Percentiles rank a stretch among this genome's conserved stretches.
Evolutionary conservation across 2,888 invertebrate genomes (phyloP).

Genomic region (Chaetoderma sp.): DNA sequence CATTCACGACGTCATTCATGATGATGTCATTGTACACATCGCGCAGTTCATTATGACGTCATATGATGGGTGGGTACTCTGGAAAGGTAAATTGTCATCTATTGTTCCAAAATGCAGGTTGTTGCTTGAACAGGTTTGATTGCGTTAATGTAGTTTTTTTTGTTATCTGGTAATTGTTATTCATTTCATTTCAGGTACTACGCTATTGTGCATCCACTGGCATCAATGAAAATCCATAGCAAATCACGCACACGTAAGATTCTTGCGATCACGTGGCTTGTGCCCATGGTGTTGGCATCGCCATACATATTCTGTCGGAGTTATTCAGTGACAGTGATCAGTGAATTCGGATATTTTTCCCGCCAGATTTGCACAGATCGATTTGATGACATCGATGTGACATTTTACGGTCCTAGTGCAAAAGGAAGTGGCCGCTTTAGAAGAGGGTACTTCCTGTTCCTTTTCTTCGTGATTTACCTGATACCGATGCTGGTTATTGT

Average conservation of each 20-base stretch:
- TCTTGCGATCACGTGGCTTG: conserved; percentile 67
- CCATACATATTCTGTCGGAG: conserved; percentile 52
- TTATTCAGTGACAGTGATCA: conserved; percentile 56
- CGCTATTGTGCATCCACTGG: conserved; percentile 70
- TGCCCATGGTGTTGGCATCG: conserved; percentile 38
- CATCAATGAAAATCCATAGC: conserved; percentile 65
- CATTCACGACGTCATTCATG: too few species aligned
- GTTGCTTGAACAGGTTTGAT: too few species aligned
- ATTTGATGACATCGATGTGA: conserved; percentile 64
- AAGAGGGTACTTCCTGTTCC: conserved; percentile 66
- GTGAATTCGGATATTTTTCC: conserved; percentile 66
- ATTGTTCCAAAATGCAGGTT: too few species aligned
- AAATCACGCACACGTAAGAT: conserved; percentile 67
- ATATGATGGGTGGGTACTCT: too few species aligned
- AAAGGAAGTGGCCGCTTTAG: conserved; percentile 47
- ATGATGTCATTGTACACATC: too few species aligned
- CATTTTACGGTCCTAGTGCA: conserved; percentile 40
- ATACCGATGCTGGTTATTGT: conserved; percentile 68
- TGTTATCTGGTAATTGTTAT: background rate
- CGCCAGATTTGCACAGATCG: conserved; percentile 68
- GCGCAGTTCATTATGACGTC: too few species aligned
- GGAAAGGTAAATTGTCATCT: too few species aligned
- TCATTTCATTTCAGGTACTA: conserved; percentile 66
- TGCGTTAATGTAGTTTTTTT: too few species aligned
- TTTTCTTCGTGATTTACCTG: conserved; percentile 69